Evolutionary conservation across 2,888 invertebrate species (phyloP).

Genomic region (Agrenia bidenticulata): DNA sequence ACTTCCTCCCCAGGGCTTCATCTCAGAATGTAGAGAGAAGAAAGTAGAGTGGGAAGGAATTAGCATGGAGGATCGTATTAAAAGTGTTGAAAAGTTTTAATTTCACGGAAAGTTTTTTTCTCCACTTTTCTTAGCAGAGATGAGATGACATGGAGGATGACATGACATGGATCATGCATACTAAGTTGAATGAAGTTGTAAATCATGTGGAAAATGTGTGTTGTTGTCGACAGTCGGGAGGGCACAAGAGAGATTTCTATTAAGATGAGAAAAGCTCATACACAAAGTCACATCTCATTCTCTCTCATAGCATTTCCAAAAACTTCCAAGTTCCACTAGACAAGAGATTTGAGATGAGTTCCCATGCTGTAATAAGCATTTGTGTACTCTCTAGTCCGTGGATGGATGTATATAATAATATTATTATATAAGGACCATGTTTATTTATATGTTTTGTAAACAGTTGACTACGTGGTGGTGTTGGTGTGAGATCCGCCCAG

Average conservation of each 20-base stretch:
- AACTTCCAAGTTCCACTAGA: too few species aligned
- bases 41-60: background rate
- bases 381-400: too few species aligned
- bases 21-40: too few species aligned
- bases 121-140: background rate
- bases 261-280: constrained; percentile 1
- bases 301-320: too few species aligned
- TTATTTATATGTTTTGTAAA: too few species aligned
- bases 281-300: too few species aligned
- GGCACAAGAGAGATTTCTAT: constrained; percentile 12
- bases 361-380: too few species aligned
- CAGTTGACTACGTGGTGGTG: background rate
- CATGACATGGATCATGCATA: constrained; percentile 3
- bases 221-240: constrained; percentile 2
- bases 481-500: constrained; percentile 11
- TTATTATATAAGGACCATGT: too few species aligned
- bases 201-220: constrained; percentile 15
- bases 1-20: too few species aligned
- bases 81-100: constrained; percentile 5
- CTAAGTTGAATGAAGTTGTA: constrained; percentile 11
- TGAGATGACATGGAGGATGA: background rate
- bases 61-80: background rate
- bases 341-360: too few species aligned
- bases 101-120: background rate
- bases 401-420: too few species aligned